phyloP scores from a whole-genome alignment of 2,888 invertebrate genomes.

The Brachylomia viminalis region DNA sequence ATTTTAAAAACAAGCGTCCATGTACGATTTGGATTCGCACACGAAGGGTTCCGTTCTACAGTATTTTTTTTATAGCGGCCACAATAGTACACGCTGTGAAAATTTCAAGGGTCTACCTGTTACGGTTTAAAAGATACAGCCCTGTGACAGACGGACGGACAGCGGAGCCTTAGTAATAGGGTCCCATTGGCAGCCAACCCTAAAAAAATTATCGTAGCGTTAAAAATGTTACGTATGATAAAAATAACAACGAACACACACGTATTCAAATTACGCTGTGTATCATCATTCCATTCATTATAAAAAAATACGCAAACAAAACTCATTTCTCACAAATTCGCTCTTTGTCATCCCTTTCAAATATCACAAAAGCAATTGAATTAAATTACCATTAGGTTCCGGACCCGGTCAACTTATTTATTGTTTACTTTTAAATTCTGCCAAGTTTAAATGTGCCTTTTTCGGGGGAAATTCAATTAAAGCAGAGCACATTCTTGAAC shows the following conservation, averaged over 20 bases:
- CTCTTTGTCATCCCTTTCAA: slow-evolving; percentile 39
- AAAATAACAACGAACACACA: slow-evolving; percentile 26
- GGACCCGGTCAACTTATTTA: slow-evolving; percentile 58
- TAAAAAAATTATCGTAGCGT: background rate
- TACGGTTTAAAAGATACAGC: too few relatives aligned
- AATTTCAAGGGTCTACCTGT: too few relatives aligned
- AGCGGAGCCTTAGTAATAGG: too few relatives aligned
- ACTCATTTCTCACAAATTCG: slow-evolving; percentile 14
- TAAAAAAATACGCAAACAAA: slow-evolving; percentile 15
- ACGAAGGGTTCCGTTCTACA: background rate
- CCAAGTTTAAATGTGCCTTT: slow-evolving; percentile 44
- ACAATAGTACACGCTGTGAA: too few relatives aligned
- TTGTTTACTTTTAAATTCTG: slow-evolving; percentile 46
- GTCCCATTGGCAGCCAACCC: too few relatives aligned
- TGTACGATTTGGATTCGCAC: background rate
- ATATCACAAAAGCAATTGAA: slow-evolving; percentile 55
- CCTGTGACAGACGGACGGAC: too few relatives aligned
- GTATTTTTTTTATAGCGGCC: too few relatives aligned
- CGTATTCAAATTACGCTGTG: slow-evolving; percentile 31
- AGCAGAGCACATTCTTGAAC: slow-evolving; percentile 48
- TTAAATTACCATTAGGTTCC: slow-evolving; percentile 51
- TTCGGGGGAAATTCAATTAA: slow-evolving; percentile 57
- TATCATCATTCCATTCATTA: slow-evolving; percentile 19
- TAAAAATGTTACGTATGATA: slow-evolving; percentile 6
- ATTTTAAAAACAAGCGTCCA: background rate